A percentile compares a stretch with the other conserved stretches of the same genome.
These are phyloP conservation scores for Perccottus glenii DNA, from an alignment of 2,113 vertebrate species.

Conservation along the genomic window DNA sequence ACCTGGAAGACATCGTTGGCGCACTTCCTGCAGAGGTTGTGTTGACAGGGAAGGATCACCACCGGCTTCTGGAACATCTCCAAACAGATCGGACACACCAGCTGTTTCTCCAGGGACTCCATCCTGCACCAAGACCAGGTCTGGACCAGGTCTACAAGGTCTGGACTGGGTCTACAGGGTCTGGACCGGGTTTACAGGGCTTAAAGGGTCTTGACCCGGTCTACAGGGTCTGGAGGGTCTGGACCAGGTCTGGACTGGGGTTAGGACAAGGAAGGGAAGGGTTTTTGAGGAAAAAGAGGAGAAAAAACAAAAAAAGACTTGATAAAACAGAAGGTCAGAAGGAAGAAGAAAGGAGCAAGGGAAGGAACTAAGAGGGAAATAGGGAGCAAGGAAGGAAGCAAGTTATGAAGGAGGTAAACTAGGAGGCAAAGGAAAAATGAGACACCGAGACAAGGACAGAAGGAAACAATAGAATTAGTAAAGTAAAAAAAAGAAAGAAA, in stretches of 20 bases:
- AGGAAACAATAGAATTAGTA: too few species aligned
- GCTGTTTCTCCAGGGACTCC: slow-evolving; percentile 96
- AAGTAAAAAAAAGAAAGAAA: too few species aligned
- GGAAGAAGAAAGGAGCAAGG: too few species aligned
- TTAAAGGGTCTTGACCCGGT: slow-evolving; percentile 16
- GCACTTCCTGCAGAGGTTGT: slow-evolving; percentile 96
- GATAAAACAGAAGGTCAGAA: too few species aligned
- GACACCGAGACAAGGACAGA: too few species aligned
- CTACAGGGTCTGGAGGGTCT: not conserved
- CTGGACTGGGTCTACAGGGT: slow-evolving; percentile 35
- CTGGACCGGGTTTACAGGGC: not conserved
- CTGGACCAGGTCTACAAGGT: not conserved
- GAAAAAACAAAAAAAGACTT: too few species aligned
- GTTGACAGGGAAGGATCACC: slow-evolving; percentile 96
- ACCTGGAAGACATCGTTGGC: slow-evolving; percentile 98
- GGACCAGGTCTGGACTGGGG: not conserved
- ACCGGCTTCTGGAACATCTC: slow-evolving; percentile 97
- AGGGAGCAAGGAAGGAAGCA: too few species aligned
- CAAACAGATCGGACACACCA: slow-evolving; percentile 95
- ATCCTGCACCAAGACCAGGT: slow-evolving; percentile 82
- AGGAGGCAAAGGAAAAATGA: too few species aligned
- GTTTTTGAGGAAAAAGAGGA: too few species aligned
- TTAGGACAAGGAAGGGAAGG: too few species aligned
- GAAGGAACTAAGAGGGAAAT: too few species aligned
- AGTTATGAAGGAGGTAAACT: too few species aligned